phyloP scores from a whole-genome alignment of 2,113 vertebrate species.

The Cervus canadensis region DNA sequence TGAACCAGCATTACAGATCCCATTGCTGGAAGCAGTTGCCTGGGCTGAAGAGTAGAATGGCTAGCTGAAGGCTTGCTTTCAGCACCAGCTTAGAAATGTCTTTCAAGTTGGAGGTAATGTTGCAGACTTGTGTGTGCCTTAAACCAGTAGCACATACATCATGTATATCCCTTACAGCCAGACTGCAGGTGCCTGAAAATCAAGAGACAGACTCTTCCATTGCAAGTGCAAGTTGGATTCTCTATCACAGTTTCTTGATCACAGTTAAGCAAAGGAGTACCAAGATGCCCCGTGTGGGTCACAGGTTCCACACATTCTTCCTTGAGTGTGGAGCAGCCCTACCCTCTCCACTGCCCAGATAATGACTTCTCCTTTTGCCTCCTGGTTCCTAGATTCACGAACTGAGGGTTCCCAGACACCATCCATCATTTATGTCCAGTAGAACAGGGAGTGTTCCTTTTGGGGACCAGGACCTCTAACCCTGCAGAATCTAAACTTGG shows the following conservation, averaged over 20 bases:
- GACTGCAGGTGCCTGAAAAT: background rate
- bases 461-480: background rate
- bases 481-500: background rate
- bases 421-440: background rate
- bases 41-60: background rate
- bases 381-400: background rate
- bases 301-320: background rate
- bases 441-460: background rate
- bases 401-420: background rate
- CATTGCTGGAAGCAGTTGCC: background rate
- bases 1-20: accelerated
- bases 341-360: background rate
- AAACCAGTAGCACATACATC: background rate
- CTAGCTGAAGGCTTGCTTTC: background rate
- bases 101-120: background rate
- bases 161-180: background rate
- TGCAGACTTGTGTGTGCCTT: background rate
- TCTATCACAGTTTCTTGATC: background rate
- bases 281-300: accelerated
- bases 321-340: no score
- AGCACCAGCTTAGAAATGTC: background rate
- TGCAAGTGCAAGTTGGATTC: background rate
- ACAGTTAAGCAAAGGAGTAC: background rate
- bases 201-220: background rate
- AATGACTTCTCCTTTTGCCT: background rate